phyloP scores from a whole-genome alignment of 30 jellyfish, hydroid and myxozoan genomes.

The Chrysaora quinquecirrha region DNA sequence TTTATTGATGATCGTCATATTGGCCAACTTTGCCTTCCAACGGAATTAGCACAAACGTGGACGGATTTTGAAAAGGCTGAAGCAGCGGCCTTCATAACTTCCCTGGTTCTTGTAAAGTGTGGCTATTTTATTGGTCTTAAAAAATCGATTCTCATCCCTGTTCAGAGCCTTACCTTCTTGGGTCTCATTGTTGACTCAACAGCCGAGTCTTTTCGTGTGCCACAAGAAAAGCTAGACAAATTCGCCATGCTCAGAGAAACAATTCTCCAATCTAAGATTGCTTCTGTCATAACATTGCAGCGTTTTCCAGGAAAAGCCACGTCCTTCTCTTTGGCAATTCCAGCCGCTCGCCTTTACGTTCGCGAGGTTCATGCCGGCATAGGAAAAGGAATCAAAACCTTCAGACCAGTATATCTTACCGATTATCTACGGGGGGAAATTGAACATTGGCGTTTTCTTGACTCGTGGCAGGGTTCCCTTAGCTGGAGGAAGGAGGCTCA shows the following conservation, averaged over 20 bases:
- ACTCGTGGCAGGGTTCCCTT: conserved; percentile 1
- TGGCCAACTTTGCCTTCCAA: conserved; percentile 2
- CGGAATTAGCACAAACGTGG: not conserved
- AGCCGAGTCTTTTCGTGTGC: not conserved
- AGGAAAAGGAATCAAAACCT: not conserved
- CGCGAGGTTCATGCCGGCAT: not conserved
- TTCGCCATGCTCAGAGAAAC: not conserved
- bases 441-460: conserved; percentile 6
- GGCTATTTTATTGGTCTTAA: too few species aligned
- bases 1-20: conserved; percentile 12
- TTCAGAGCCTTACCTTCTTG: not conserved
- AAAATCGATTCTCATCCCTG: too few species aligned
- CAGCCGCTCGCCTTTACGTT: not conserved
- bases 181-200: not conserved
- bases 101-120: too few species aligned
- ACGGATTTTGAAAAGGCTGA: not conserved
- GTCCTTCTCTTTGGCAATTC: not conserved
- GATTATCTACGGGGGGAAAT: not conserved
- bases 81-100: not conserved
- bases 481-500: conserved; percentile 12
- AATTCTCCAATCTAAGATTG: not conserved
- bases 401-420: too few species aligned
- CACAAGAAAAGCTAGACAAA: not conserved
- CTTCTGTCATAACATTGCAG: not conserved
- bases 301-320: not conserved